phyloP scores from a whole-genome alignment of 2,113 vertebrate species.

The Nematolebias whitei region DNA sequence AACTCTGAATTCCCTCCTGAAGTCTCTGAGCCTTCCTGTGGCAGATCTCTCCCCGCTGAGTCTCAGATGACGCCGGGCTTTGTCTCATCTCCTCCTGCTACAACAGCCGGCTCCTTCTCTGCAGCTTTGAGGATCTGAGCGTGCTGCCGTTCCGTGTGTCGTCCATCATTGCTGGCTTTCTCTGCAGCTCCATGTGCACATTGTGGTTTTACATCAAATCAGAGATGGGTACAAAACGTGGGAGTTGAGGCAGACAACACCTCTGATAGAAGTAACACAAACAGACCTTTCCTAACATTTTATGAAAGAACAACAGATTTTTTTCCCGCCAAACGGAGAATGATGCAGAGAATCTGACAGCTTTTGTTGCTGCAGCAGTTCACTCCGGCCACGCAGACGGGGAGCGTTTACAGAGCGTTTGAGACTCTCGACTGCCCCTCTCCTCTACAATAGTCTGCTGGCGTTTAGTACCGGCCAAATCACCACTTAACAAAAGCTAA shows the following conservation, averaged over 20 bases:
- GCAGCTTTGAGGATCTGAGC: conserved; percentile 52
- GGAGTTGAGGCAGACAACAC: conserved; percentile 2
- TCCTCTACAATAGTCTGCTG: conserved; percentile 70
- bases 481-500: conserved; percentile 82
- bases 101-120: conserved; percentile 40
- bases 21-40: conserved; percentile 28
- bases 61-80: conserved; percentile 39
- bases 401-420: conserved; percentile 61
- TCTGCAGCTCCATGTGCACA: conserved; percentile 49
- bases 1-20: conserved; percentile 57
- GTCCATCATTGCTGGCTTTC: conserved; percentile 59
- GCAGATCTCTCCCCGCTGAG: conserved; percentile 40
- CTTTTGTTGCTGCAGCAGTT: conserved; percentile 24
- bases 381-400: conserved; percentile 29
- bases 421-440: conserved; percentile 53
- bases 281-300: conserved; percentile 36
- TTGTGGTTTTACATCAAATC: conserved; percentile 64
- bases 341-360: conserved; percentile 24
- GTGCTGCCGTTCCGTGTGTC: conserved; percentile 21
- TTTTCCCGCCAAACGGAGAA: conserved; percentile 25
- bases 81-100: conserved; percentile 46
- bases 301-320: conserved; percentile 3
- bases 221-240: neutral
- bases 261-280: conserved; percentile 29
- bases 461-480: conserved; percentile 74